Conservation (phyloP, 1,140 invertebrate genomes). For the Gyrodactylus salaris region DNA sequence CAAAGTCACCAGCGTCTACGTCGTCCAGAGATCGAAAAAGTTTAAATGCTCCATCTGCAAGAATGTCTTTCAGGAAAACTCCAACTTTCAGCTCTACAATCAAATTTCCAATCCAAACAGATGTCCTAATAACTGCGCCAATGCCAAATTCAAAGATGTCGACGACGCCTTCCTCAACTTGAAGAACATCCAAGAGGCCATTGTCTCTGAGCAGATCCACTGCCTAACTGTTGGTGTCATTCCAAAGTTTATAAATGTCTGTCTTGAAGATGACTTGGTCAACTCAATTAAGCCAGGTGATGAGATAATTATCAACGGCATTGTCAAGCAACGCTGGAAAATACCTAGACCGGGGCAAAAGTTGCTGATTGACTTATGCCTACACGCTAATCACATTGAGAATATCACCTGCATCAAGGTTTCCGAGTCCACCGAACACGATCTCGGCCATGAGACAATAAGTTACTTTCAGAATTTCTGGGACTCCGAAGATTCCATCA, state of each 20-base stretch:
- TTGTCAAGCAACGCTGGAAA: conserved; percentile 36
- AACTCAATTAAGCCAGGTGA: conserved; percentile 54
- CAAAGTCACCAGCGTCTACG: not conserved
- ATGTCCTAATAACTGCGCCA: not conserved
- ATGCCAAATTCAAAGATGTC: not conserved
- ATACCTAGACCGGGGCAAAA: conserved; percentile 24
- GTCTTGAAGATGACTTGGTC: conserved; percentile 48
- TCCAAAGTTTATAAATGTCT: conserved; percentile 35
- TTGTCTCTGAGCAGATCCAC: conserved; percentile 39
- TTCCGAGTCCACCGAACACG: not conserved
- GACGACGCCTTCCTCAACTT: not conserved
- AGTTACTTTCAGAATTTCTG: conserved; percentile 1
- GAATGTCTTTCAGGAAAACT: not conserved
- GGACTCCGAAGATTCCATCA: conserved; percentile 17
- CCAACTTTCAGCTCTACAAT: not conserved
- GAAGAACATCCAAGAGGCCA: conserved; percentile 63
- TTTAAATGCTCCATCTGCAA: not conserved
- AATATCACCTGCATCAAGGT: not conserved
- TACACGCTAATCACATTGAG: not conserved
- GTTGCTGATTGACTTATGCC: not conserved
- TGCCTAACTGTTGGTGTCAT: conserved; percentile 34
- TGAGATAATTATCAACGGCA: conserved; percentile 46
- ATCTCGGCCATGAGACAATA: not conserved
- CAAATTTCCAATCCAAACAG: not conserved
- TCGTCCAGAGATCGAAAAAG: not conserved